A percentile compares a stretch with the other conserved stretches of the same genome.
Evolutionary conservation across 1,140 invertebrate species (phyloP).

Genomic region (Bombus affinis): DNA sequence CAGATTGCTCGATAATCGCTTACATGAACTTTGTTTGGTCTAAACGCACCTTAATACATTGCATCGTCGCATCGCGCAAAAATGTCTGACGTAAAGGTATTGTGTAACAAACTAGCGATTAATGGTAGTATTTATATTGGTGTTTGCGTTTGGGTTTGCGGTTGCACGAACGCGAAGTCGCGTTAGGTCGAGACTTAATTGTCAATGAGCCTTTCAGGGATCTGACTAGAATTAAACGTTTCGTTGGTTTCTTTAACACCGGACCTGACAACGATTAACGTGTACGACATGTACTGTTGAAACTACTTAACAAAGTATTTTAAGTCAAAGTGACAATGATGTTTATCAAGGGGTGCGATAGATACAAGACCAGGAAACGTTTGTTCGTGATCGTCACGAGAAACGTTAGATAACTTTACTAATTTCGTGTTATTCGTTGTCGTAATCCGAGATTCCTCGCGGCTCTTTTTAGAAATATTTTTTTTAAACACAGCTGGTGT

Average conservation of each 20-base stretch:
- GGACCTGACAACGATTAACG: not conserved
- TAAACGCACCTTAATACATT: not conserved
- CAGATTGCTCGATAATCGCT: no score
- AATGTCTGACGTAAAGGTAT: conserved; percentile 12
- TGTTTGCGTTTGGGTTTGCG: not conserved
- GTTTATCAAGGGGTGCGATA: not conserved
- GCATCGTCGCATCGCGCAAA: not conserved
- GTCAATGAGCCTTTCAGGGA: not conserved
- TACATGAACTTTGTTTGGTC: no score
- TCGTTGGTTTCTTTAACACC: not conserved
- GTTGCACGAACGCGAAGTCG: not conserved
- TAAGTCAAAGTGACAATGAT: not conserved
- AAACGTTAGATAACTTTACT: no score
- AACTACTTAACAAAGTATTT: not conserved
- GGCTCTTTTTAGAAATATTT: no score
- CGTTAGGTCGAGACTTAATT: conserved; percentile 2
- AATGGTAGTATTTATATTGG: conserved; percentile 1
- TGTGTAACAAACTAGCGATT: conserved; percentile 17
- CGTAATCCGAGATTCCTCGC: no score
- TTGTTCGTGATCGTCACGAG: no score
- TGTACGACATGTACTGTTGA: not conserved
- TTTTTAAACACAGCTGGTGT: no score
- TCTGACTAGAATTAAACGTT: not conserved
- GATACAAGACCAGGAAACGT: not conserved
- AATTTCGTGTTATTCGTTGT: no score